Percentiles rank a stretch among this genome's conserved stretches.
Evolutionary conservation across 2,888 invertebrate genomes (phyloP).

Genomic region (Papilio protenor): DNA sequence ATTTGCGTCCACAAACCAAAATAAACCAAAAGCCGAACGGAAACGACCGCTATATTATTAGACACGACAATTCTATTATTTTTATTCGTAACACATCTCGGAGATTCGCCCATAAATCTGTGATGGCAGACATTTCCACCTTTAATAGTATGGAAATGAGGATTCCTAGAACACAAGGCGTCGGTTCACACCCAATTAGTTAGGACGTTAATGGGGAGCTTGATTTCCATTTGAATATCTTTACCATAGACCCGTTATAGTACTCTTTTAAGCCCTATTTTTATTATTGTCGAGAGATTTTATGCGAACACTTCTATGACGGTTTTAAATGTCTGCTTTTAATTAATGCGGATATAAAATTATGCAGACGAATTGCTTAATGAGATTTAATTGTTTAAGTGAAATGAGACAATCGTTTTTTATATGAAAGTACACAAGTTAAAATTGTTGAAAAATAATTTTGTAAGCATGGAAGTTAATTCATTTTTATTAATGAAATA

Average conservation of each 20-base stretch:
- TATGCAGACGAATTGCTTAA: conserved; percentile 33
- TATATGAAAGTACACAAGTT: background rate
- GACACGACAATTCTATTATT: conserved; percentile 84
- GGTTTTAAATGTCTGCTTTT: conserved; percentile 36
- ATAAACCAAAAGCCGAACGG: conserved; percentile 81
- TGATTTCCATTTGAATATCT: conserved; percentile 58
- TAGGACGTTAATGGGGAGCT: conserved; percentile 60
- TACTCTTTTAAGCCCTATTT: conserved; percentile 43
- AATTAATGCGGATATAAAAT: conserved; percentile 38
- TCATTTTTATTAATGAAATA: background rate
- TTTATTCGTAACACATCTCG: conserved; percentile 83
- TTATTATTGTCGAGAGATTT: conserved; percentile 39
- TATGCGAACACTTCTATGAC: conserved; percentile 36
- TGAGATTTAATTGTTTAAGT: conserved; percentile 31
- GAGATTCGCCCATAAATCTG: conserved; percentile 80
- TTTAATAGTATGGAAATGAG: conserved; percentile 61
- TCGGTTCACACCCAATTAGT: conserved; percentile 71
- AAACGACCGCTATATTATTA: conserved; percentile 83
- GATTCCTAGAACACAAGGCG: conserved; percentile 69
- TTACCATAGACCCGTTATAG: conserved; percentile 43
- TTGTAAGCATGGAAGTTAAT: background rate
- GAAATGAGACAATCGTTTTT: conserved; percentile 16
- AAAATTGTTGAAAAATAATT: background rate
- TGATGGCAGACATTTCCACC: conserved; percentile 66
- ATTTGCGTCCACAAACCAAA: conserved; percentile 78